A percentile compares a stretch with the other conserved stretches of the same genome.
These are phyloP conservation scores for Actinemys pallida DNA, from an alignment of 2,113 vertebrate species.

Conservation along the genomic window DNA sequence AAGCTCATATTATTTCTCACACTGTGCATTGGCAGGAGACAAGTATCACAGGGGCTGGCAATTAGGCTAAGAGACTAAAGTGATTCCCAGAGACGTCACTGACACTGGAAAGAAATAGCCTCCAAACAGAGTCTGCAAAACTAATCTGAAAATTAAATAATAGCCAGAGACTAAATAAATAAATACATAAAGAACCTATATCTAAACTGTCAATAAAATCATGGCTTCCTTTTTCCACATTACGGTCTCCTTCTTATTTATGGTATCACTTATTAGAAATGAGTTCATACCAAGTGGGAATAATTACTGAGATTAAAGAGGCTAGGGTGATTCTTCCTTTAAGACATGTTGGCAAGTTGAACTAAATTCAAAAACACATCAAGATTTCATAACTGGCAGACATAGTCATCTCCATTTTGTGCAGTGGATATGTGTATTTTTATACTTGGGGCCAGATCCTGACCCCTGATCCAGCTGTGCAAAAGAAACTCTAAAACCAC, in stretches of 20 bases:
- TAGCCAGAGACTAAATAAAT: neutral
- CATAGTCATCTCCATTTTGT: neutral
- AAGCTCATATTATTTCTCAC: neutral
- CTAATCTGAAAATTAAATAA: neutral
- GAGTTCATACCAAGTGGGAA: neutral
- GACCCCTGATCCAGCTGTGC: neutral
- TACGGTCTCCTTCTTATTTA: neutral
- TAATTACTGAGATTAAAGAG: neutral
- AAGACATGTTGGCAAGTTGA: fast-evolving
- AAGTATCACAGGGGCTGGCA: neutral
- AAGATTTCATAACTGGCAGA: neutral
- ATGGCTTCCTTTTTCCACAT: neutral
- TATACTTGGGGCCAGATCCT: neutral
- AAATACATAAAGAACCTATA: neutral
- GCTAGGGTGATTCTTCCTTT: neutral
- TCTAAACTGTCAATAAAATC: neutral
- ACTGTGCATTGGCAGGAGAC: neutral
- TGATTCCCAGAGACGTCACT: neutral
- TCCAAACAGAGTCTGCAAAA: neutral
- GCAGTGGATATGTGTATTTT: neutral
- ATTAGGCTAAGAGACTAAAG: neutral
- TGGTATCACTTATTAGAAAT: neutral
- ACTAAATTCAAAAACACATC: neutral
- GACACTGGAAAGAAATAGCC: neutral
- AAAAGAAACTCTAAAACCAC: neutral